Conservation (phyloP, 2,888 invertebrate species). For the Platycheirus rosarum region DNA sequence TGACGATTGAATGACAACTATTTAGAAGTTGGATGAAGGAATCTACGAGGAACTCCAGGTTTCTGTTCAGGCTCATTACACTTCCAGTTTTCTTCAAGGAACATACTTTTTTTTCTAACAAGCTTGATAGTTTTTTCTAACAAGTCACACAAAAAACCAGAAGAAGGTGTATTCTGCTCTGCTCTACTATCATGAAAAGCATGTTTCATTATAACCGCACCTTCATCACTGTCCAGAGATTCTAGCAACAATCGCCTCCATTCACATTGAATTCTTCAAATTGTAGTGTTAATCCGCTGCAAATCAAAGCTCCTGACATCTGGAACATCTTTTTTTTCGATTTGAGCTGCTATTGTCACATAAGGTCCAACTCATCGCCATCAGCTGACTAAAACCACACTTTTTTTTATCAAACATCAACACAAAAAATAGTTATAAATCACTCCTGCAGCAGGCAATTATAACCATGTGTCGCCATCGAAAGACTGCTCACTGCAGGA, state of each 20-base stretch:
- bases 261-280: conserved; percentile 47
- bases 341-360: no score
- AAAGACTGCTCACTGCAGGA: conserved; percentile 4
- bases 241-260: neutral
- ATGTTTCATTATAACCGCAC: conserved; percentile 41
- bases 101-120: no score
- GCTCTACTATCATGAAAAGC: conserved; percentile 35
- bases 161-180: conserved; percentile 2
- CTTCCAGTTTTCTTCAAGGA: no score
- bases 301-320: conserved; percentile 42
- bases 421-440: conserved; percentile 56
- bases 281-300: conserved; percentile 42
- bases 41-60: no score
- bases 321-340: conserved; percentile 56
- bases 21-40: no score
- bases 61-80: no score
- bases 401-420: neutral
- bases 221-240: neutral
- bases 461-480: conserved; percentile 45
- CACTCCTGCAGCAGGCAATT: conserved; percentile 63
- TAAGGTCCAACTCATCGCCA: conserved; percentile 44
- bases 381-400: conserved; percentile 28
- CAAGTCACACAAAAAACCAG: neutral
- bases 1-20: no score
- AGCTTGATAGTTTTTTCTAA: no score